Base-by-base conservation (phyloP, 2,888 invertebrate species). In the Andrena flavipes region DNA sequence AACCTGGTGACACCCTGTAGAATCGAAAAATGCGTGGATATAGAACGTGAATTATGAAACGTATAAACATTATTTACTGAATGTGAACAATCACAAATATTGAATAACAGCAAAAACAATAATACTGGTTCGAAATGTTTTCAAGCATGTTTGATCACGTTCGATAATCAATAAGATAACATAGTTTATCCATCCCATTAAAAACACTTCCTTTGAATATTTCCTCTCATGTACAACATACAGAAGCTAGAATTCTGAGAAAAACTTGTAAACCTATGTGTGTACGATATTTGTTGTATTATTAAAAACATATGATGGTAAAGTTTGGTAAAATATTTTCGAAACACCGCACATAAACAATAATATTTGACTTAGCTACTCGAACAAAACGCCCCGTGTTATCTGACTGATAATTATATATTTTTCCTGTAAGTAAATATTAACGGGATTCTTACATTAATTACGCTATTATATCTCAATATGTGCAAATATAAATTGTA, bases 351-450 rank as follows among this genome's bases (percentile, higher is more conserved):
- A 69, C 20, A 69, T 71, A 76, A 85, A 79, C 23, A 54, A 69
- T 49, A 64, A 63, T 69, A 10, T 13, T 54, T 33, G 42, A 23
- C 48, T 65, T 20, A 48, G n/a, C 26, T 68, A 77, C 42, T 82
- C 77, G 80, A 86, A 86, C 73, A 74, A 82, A 86, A 86, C 33
- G 49, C 77, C 74, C 60, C 30, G 13, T 49, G n/a, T 80, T 71
- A 65, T 73, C 69, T 51, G 56, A 78, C 62, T 30, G 76, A 75
- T 75, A 74, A 59, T 54, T 63, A 65, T 70, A 54, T 62, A 48
- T 75, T 63, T 72, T 71, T 30, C 23, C 56, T 76, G 42, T 10
- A 76, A 80, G 54, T 75, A 75, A 67, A 76, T 49, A 74, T 87
- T 51, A 68, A 74, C 49, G 49, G 23, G 16, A 65, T 71, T 59